phyloP scores from a whole-genome alignment of 2,888 invertebrate species.

The Plemyria rubiginata region DNA sequence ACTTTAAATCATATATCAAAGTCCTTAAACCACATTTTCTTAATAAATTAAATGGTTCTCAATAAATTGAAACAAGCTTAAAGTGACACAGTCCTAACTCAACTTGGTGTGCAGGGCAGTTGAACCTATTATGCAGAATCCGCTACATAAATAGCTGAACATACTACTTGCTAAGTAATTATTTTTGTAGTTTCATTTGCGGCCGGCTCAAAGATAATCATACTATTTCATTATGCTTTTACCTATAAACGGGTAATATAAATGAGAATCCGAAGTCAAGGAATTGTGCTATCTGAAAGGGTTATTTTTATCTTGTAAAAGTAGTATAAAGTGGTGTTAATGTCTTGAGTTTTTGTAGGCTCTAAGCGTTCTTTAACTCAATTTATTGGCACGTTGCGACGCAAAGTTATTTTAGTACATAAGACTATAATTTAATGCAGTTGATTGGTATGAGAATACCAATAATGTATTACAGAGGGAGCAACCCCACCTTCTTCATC shows the following conservation, averaged over 20 bases:
- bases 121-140: constrained; percentile 35
- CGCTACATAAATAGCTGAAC: constrained; percentile 34
- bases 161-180: constrained; percentile 61
- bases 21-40: background rate
- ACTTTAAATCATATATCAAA: background rate
- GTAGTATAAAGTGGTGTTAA: constrained; percentile 47
- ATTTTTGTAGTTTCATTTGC: constrained; percentile 78
- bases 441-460: background rate
- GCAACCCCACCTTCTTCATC: too few species aligned
- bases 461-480: too few species aligned
- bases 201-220: constrained; percentile 60
- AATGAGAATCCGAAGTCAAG: constrained; percentile 41
- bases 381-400: constrained; percentile 35
- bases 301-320: constrained; percentile 53
- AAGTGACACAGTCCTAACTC: constrained; percentile 7
- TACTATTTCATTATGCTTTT: constrained; percentile 57
- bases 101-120: constrained; percentile 4
- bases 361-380: constrained; percentile 40
- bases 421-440: constrained; percentile 24
- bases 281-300: constrained; percentile 32
- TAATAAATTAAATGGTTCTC: constrained; percentile 22
- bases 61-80: constrained; percentile 2
- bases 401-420: constrained; percentile 37
- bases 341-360: constrained; percentile 38
- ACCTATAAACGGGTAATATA: constrained; percentile 45